These are phyloP conservation scores for Philotrypesis tridentata DNA, from an alignment of 1,140 invertebrate species.

Conservation along the genomic window DNA sequence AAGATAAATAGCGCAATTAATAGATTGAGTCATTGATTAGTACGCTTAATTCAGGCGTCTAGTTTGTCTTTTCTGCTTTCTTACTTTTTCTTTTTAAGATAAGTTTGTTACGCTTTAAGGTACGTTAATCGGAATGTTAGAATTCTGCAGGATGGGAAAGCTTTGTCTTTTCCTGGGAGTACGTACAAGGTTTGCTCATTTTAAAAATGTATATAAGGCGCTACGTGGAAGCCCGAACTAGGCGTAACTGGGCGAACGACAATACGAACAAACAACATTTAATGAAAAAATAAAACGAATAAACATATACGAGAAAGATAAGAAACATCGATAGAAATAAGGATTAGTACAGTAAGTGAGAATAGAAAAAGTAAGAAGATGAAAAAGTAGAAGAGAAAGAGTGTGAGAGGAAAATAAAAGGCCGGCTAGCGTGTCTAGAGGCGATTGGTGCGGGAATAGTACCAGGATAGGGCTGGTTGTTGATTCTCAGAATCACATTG, in stretches of 20 bases:
- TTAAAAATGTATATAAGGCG: constrained; percentile 48
- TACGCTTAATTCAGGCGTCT: constrained; percentile 34
- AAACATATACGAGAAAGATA: constrained; percentile 16
- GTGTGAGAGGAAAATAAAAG: constrained; percentile 60
- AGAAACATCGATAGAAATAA: constrained; percentile 50
- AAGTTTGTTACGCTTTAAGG: constrained; percentile 4
- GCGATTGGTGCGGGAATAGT: constrained; percentile 71
- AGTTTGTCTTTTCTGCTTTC: constrained; percentile 11
- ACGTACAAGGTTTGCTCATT: constrained; percentile 28
- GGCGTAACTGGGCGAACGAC: constrained; percentile 44
- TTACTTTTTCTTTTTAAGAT: constrained; percentile 2
- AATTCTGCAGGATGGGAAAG: constrained; percentile 34
- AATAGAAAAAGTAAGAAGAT: constrained; percentile 44
- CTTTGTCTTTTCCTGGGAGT: constrained; percentile 24
- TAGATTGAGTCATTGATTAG: constrained; percentile 47
- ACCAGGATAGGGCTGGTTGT: constrained; percentile 70
- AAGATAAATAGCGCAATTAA: constrained; percentile 54
- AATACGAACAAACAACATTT: constrained; percentile 46
- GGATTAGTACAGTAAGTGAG: constrained; percentile 32
- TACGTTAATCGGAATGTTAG: constrained; percentile 43
- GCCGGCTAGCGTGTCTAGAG: constrained; percentile 75
- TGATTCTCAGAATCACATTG: constrained; percentile 67
- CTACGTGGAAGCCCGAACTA: constrained; percentile 53
- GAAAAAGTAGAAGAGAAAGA: constrained; percentile 52
- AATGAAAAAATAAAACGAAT: constrained; percentile 45